phyloP scores from a whole-genome alignment of 2,888 invertebrate genomes.

The Chalcosyrphus nemorum region DNA sequence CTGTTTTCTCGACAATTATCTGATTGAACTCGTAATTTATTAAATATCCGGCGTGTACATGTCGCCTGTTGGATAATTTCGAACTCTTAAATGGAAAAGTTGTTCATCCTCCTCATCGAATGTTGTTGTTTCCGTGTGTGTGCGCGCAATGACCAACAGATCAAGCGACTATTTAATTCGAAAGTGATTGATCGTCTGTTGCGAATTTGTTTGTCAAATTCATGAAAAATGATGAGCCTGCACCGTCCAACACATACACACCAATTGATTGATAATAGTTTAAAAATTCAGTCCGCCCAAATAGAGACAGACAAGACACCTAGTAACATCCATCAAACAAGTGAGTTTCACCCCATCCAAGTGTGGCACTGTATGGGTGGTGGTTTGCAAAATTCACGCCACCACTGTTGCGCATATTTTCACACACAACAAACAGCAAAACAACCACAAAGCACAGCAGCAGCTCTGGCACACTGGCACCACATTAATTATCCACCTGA shows the following conservation, averaged over 20 bases:
- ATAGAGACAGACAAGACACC: conserved; percentile 59
- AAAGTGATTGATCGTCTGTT: conserved; percentile 66
- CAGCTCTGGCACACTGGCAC: conserved; percentile 64
- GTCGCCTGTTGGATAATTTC: conserved; percentile 11
- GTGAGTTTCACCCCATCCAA: conserved; percentile 57
- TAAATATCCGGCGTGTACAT: conserved; percentile 58
- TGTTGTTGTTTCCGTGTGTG: neutral
- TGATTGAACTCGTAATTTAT: conserved; percentile 69
- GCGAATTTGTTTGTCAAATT: conserved; percentile 12
- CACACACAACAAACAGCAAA: conserved; percentile 9
- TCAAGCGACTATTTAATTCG: conserved; percentile 52
- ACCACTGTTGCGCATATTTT: conserved; percentile 36
- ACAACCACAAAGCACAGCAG: conserved; percentile 59
- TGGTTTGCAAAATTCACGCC: conserved; percentile 47
- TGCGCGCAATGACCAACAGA: conserved; percentile 7
- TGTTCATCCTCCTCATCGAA: conserved; percentile 65
- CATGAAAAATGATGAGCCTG: conserved; percentile 64
- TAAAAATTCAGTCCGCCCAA: conserved; percentile 72
- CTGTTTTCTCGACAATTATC: conserved; percentile 61
- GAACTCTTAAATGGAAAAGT: conserved; percentile 56
- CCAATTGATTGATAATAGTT: conserved; percentile 70
- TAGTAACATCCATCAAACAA: conserved; percentile 65
- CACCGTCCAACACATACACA: conserved; percentile 9
- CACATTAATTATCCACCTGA: conserved; percentile 72
- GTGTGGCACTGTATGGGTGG: conserved; percentile 3